These are phyloP conservation scores for Ptychochromis oligacanthus DNA, from an alignment of 2,113 vertebrate genomes.

Conservation along the genomic window DNA sequence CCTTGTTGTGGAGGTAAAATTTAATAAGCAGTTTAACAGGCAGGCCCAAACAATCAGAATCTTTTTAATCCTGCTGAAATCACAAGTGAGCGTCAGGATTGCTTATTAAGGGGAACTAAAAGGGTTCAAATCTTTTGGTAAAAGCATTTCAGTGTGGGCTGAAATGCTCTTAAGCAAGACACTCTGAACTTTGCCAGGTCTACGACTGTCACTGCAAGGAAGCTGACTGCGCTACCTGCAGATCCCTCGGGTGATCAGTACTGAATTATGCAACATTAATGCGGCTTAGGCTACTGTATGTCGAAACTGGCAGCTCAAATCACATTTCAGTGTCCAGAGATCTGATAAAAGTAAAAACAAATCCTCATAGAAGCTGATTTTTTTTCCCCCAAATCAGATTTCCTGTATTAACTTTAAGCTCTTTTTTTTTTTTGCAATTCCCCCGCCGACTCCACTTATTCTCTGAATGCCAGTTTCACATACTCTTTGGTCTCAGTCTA, in stretches of 20 bases:
- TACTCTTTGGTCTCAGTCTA: background rate
- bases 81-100: background rate
- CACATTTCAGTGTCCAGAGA: background rate
- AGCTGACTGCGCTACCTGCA: background rate
- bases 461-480: background rate
- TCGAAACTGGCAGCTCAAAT: slow-evolving; percentile 5
- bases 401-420: slow-evolving; percentile 11
- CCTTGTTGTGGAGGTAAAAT: background rate
- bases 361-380: slow-evolving; percentile 1
- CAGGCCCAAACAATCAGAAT: background rate
- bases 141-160: background rate
- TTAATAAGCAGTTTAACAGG: background rate
- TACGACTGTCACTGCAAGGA: background rate
- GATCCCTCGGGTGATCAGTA: background rate
- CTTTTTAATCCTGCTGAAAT: background rate
- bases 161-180: background rate
- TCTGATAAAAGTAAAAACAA: slow-evolving; percentile 11
- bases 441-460: background rate
- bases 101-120: background rate
- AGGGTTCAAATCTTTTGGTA: background rate
- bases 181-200: background rate
- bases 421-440: background rate
- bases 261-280: slow-evolving; percentile 14
- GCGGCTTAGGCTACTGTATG: background rate
- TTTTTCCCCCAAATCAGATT: background rate